Conservation (phyloP, 2,113 vertebrate species). For the Calyptommatus sinebrachiatus region DNA sequence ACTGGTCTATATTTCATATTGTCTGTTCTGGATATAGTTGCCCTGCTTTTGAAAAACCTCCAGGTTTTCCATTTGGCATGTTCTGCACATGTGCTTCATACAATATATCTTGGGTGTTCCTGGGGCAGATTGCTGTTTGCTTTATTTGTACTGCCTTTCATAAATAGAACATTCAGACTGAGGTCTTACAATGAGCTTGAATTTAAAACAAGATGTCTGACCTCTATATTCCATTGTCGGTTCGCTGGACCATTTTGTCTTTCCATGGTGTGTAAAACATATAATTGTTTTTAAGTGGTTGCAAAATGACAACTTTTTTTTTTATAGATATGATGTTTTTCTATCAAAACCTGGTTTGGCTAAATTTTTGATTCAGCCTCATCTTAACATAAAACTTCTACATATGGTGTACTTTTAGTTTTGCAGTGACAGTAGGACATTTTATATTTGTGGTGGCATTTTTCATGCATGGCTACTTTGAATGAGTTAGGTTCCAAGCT, state of each 20-base stretch:
- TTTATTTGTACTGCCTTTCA: not conserved
- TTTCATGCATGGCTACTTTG: conserved; percentile 10
- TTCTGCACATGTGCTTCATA: too few species aligned
- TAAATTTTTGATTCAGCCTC: conserved; percentile 17
- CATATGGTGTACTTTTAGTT: conserved; percentile 13
- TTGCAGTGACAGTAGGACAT: not conserved
- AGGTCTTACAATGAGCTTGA: not conserved
- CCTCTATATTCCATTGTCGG: not conserved
- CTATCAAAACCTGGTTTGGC: not conserved
- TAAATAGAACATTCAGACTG: not conserved
- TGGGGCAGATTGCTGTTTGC: not conserved
- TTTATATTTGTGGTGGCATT: not conserved
- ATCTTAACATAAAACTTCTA: not conserved
- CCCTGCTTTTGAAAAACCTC: too few species aligned
- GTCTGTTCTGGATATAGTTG: too few species aligned
- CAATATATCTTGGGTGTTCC: too few species aligned
- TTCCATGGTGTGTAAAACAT: not conserved
- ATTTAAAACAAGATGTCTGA: not conserved
- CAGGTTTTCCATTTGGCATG: too few species aligned
- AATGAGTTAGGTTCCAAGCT: not conserved
- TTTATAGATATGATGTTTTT: not conserved
- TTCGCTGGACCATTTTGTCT: not conserved
- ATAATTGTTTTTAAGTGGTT: conserved; percentile 8
- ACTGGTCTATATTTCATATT: too few species aligned
- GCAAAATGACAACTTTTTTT: not conserved